Base-by-base conservation (phyloP, 2,113 vertebrate genomes). In the Zosterops borbonicus region DNA sequence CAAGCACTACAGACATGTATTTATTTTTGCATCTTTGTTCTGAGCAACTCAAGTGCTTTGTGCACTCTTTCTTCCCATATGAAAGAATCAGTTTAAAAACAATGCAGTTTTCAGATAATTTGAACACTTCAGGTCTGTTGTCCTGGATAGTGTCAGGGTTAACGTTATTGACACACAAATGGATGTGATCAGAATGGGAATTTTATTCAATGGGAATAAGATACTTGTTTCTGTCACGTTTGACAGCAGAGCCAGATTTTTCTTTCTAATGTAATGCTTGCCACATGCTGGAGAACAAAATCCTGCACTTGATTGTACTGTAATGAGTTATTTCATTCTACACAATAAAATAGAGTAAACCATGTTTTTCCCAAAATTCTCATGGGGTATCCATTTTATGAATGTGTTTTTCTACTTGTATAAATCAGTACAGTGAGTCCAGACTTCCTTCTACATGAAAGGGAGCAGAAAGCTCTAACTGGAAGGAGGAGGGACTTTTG, bases 211-310 rank as follows among this genome's bases (percentile, higher is more conserved):
- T 95, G 86, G 56, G 44, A 92, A 62, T 94, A 94, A 96, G 96
- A 96, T 97, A 96, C 92, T 97, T 96, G 95, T 97, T 97, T 97
- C 83, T 96, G 96, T 97, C 94, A 86, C 78, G 67, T 96, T 92
- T 97, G 96, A 90, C 91, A 84, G 69, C 70, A 75, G 49, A 94
- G 84, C 84, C 95, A 95, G 85, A 94, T 89, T 97, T 46, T 81
- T 39, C 67, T 85, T 82, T 92, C 64, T 74, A 76, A 85, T 47
- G 37, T 96, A 96, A 95, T 87, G 90, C 58, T 91, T 68, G 90
- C 87, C 94, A 96, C 91, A 94, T 94, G 92, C 41, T 62, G 73
- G 76, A 96, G 85, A 92, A 73, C 55, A 87, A 92, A 90, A 75
- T 76, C 64, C 95, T 90, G 68, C 46, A 64, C 77, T 63, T 83